These are phyloP conservation scores for Sarcoramphus papa DNA, from an alignment of 2,797 vertebrate genomes.

Conservation along the genomic window DNA sequence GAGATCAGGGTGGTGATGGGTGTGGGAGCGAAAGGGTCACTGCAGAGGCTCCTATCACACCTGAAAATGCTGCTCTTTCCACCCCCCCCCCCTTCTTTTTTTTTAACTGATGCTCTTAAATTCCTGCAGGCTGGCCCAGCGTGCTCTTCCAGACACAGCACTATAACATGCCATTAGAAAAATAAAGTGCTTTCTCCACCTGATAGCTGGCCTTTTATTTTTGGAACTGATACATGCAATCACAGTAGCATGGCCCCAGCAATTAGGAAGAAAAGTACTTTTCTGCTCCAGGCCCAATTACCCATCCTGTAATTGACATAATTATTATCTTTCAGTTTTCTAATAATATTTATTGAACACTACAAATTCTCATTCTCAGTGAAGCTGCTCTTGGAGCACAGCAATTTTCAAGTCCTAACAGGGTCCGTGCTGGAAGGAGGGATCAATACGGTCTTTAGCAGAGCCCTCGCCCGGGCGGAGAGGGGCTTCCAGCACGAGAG, in stretches of 20 bases:
- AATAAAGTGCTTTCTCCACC: not conserved
- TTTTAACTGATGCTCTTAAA: not conserved
- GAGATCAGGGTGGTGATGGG: too few relatives aligned
- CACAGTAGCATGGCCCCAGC: not conserved
- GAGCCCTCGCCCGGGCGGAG: not conserved
- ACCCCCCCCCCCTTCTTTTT: too few relatives aligned
- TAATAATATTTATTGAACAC: slow-evolving; percentile 55
- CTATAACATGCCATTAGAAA: not conserved
- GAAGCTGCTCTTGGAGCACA: not conserved
- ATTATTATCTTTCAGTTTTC: slow-evolving; percentile 46
- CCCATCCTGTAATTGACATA: not conserved
- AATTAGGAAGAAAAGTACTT: slow-evolving; percentile 44
- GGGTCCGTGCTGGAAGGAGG: not conserved
- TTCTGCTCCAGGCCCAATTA: slow-evolving; percentile 38
- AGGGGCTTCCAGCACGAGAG: too few relatives aligned
- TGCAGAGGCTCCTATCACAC: not conserved
- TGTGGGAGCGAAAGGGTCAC: not conserved
- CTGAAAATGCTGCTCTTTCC: not conserved
- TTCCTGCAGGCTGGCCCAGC: not conserved
- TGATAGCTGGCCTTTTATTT: not conserved
- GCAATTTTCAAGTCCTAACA: slow-evolving; percentile 14
- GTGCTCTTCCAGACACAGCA: not conserved
- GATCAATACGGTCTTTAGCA: slow-evolving; percentile 2
- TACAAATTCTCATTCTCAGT: not conserved
- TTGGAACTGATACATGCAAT: slow-evolving; percentile 6